Percentiles rank a stretch among this genome's conserved stretches.
These are phyloP conservation scores for Pegoplata infirma DNA, from an alignment of 2,888 invertebrate genomes.

Conservation along the genomic window DNA sequence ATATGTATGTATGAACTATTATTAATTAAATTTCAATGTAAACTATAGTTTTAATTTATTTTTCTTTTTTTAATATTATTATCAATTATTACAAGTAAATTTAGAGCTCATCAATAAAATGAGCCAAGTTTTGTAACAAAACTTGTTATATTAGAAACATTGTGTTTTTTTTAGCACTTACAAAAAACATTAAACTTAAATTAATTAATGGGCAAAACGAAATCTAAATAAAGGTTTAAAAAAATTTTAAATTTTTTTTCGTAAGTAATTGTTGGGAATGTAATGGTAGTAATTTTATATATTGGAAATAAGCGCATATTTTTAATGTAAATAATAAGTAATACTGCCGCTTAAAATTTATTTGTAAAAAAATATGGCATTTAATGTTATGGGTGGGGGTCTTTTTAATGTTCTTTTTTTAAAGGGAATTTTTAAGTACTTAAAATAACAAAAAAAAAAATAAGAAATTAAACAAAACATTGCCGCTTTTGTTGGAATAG, in stretches of 20 bases:
- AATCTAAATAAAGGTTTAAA: neutral
- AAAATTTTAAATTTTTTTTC: slow-evolving; percentile 29
- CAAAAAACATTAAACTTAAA: too few relatives aligned
- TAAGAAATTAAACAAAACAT: slow-evolving; percentile 9
- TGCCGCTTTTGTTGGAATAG: neutral
- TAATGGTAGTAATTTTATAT: slow-evolving; percentile 19
- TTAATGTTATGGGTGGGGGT: slow-evolving; percentile 16
- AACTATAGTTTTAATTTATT: slow-evolving; percentile 11
- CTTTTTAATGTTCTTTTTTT: slow-evolving; percentile 26
- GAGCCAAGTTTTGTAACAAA: slow-evolving; percentile 60
- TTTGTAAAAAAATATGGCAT: slow-evolving; percentile 38
- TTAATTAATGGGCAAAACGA: slow-evolving; percentile 17
- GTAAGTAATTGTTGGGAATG: slow-evolving; percentile 52
- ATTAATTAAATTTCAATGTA: slow-evolving; percentile 28
- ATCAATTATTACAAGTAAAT: slow-evolving; percentile 37
- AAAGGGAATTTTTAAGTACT: slow-evolving; percentile 49
- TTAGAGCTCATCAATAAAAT: slow-evolving; percentile 61
- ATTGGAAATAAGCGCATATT: slow-evolving; percentile 23
- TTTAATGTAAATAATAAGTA: slow-evolving; percentile 65
- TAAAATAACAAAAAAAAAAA: slow-evolving; percentile 16
- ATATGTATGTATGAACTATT: slow-evolving; percentile 23
- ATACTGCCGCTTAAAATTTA: slow-evolving; percentile 69
- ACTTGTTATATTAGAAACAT: slow-evolving; percentile 42
- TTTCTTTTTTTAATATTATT: slow-evolving; percentile 9
- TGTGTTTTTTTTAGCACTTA: slow-evolving; percentile 26